These are phyloP conservation scores for Sinohyriopsis cumingii DNA, from an alignment of 2,888 invertebrate genomes.

Conservation along the genomic window DNA sequence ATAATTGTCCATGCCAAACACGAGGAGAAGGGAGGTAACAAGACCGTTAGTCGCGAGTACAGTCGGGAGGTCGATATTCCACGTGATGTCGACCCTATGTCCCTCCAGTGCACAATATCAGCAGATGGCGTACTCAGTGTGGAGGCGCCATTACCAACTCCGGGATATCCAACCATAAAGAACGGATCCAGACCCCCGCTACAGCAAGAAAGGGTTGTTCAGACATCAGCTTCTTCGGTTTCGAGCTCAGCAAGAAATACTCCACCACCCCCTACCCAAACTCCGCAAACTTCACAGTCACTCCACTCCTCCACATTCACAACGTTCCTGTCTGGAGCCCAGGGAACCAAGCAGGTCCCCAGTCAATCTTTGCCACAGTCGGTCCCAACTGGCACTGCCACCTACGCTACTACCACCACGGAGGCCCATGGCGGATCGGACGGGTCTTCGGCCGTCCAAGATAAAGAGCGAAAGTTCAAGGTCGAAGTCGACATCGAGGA, in stretches of 20 bases:
- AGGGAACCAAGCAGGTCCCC: slow-evolving; percentile 19
- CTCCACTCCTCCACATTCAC: slow-evolving; percentile 47
- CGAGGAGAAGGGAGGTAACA: slow-evolving; percentile 57
- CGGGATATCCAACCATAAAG: slow-evolving; percentile 33
- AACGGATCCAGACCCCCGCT: slow-evolving; percentile 19
- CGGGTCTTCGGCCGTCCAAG: slow-evolving; percentile 46
- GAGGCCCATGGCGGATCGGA: slow-evolving; percentile 16
- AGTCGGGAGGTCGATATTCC: slow-evolving; percentile 63
- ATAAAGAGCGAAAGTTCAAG: slow-evolving; percentile 60
- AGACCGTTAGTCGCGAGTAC: slow-evolving; percentile 62
- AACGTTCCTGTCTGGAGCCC: slow-evolving; percentile 45
- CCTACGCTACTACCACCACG: slow-evolving; percentile 4
- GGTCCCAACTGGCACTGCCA: slow-evolving; percentile 4
- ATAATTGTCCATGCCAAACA: slow-evolving; percentile 60
- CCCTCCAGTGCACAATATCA: slow-evolving; percentile 61
- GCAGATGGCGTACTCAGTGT: slow-evolving; percentile 61
- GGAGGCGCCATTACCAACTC: slow-evolving; percentile 52
- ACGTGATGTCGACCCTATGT: slow-evolving; percentile 57
- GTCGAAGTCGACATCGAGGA: slow-evolving; percentile 69
- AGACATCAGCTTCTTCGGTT: slow-evolving; percentile 26
- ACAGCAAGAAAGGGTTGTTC: slow-evolving; percentile 33
- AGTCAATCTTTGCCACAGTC: slow-evolving; percentile 8
- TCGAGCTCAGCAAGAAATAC: slow-evolving; percentile 39
- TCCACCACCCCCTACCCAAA: slow-evolving; percentile 31
- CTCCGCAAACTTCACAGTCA: slow-evolving; percentile 19